Conservation (phyloP, 2,888 invertebrate genomes). For the Drosophila maculinotata region DNA sequence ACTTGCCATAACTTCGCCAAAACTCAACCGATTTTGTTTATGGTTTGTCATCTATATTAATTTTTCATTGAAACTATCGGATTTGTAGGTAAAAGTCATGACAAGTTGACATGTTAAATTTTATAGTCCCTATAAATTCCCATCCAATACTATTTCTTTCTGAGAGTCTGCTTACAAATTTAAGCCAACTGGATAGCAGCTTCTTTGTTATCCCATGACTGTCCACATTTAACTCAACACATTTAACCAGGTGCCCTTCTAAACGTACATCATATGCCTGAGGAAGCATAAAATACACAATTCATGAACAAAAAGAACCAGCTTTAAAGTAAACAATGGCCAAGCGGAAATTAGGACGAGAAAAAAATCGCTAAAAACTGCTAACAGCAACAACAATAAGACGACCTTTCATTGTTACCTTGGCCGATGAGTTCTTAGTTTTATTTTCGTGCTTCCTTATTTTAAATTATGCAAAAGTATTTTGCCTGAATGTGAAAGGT, state of each 20-base stretch:
- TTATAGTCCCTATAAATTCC: too few species aligned
- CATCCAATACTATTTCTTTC: background rate
- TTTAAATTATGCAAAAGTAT: slow-evolving; percentile 68
- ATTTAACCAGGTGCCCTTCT: slow-evolving; percentile 7
- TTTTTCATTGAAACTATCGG: too few species aligned
- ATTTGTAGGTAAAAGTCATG: too few species aligned
- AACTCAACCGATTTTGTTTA: too few species aligned
- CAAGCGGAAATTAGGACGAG: slow-evolving; percentile 33
- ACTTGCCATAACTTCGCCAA: too few species aligned
- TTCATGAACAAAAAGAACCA: slow-evolving; percentile 31
- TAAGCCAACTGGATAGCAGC: slow-evolving; percentile 14
- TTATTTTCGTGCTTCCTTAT: slow-evolving; percentile 5
- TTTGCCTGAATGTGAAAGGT: slow-evolving; percentile 40
- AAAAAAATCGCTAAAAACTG: slow-evolving; percentile 16
- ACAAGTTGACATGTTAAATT: too few species aligned
- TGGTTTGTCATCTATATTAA: too few species aligned
- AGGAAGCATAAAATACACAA: slow-evolving; percentile 43
- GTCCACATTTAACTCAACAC: slow-evolving; percentile 3
- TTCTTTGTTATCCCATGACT: slow-evolving; percentile 15
- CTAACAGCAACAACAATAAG: slow-evolving; percentile 17
- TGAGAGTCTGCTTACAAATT: background rate
- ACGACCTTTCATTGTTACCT: slow-evolving; percentile 47
- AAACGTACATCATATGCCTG: slow-evolving; percentile 18
- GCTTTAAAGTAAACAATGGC: slow-evolving; percentile 41
- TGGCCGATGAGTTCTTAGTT: slow-evolving; percentile 35